Evolutionary conservation across 2,113 vertebrate genomes (phyloP).

Genomic region (Ia io): DNA sequence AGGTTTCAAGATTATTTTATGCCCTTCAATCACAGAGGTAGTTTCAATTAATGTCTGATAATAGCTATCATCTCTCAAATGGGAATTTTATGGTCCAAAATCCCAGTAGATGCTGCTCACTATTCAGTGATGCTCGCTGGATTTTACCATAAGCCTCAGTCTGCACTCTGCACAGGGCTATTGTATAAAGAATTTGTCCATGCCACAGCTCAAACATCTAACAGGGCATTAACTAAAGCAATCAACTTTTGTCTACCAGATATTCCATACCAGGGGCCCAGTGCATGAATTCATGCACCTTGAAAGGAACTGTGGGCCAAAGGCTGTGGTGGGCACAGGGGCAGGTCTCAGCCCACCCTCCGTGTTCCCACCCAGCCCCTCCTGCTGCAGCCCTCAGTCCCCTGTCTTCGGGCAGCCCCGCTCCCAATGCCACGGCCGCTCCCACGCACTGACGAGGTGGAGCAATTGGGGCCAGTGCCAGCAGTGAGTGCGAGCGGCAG

Average conservation of each 20-base stretch:
- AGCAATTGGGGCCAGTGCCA: too few relatives aligned
- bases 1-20: not conserved
- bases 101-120: not conserved
- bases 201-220: not conserved
- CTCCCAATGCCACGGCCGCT: too few relatives aligned
- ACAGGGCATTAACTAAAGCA: not conserved
- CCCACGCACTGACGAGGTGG: too few relatives aligned
- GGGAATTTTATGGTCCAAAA: not conserved
- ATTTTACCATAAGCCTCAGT: not conserved
- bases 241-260: not conserved
- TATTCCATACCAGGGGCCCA: not conserved
- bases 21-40: not conserved
- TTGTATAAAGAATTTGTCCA: not conserved
- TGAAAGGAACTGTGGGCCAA: too few relatives aligned
- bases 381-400: too few relatives aligned
- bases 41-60: not conserved
- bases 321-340: too few relatives aligned
- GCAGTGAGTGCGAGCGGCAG: too few relatives aligned
- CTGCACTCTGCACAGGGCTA: not conserved
- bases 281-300: too few relatives aligned
- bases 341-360: too few relatives aligned
- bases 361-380: too few relatives aligned
- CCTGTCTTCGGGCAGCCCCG: too few relatives aligned
- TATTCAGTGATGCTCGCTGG: not conserved
- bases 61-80: not conserved